Conservation (phyloP, 2,888 invertebrate genomes). For the Dasysyrphus albostriatus region DNA sequence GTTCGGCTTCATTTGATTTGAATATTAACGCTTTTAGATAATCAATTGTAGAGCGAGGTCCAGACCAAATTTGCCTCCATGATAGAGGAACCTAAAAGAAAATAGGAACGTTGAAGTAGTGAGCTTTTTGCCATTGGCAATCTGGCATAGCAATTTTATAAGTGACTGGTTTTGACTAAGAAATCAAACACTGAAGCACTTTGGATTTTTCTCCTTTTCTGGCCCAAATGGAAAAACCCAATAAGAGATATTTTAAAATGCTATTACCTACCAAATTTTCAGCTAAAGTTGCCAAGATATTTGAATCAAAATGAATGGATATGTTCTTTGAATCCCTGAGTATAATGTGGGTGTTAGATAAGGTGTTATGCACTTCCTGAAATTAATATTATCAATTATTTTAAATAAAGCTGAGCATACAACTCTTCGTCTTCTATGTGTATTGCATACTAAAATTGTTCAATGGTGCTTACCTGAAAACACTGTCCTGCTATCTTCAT, state of each 20-base stretch:
- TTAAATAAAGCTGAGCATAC: neutral
- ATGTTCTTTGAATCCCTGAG: constrained; percentile 78
- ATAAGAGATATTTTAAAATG: too few species aligned
- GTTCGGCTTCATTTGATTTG: constrained; percentile 81
- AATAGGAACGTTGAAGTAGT: neutral
- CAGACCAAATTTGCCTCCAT: constrained; percentile 82
- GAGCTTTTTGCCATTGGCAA: too few species aligned
- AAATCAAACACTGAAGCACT: too few species aligned
- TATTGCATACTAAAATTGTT: neutral
- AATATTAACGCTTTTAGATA: constrained; percentile 81
- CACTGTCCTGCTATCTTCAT: constrained; percentile 80
- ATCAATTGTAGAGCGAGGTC: constrained; percentile 81
- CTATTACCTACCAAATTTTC: constrained; percentile 79
- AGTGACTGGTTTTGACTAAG: too few species aligned
- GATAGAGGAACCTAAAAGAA: constrained; percentile 79
- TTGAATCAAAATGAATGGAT: constrained; percentile 77
- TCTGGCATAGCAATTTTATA: too few species aligned
- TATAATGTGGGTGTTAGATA: constrained; percentile 79
- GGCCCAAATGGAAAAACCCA: too few species aligned
- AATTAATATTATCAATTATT: constrained; percentile 9
- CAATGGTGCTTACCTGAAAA: constrained; percentile 74
- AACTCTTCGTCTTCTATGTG: too few species aligned
- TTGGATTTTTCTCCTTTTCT: too few species aligned
- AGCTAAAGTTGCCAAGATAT: constrained; percentile 78
- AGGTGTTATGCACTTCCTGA: constrained; percentile 80